These are phyloP conservation scores for Isichthys henryi DNA, from an alignment of 2,113 vertebrate species.

Conservation along the genomic window DNA sequence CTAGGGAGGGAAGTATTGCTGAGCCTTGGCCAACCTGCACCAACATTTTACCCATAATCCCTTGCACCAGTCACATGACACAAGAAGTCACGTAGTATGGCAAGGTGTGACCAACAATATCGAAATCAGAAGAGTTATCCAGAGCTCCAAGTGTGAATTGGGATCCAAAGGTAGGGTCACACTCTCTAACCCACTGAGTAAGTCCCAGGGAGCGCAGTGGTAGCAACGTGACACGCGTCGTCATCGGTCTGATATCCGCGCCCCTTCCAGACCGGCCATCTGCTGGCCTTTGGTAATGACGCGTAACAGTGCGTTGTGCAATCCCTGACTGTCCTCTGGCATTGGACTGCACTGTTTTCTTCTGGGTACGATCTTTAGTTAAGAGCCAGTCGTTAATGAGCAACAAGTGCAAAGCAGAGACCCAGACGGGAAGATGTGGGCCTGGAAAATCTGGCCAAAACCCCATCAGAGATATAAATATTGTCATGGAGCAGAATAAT, in stretches of 20 bases:
- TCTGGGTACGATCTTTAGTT: conserved; percentile 12
- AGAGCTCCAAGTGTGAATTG: neutral
- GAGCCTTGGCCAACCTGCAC: neutral
- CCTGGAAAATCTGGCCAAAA: neutral
- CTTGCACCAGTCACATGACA: neutral
- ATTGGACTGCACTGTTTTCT: conserved; percentile 30
- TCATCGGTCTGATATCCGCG: conserved; percentile 30
- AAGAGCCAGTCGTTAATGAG: neutral
- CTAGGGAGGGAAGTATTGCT: neutral
- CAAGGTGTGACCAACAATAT: neutral
- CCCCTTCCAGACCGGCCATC: conserved; percentile 38
- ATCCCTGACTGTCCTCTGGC: conserved; percentile 22
- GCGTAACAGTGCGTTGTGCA: conserved; percentile 26
- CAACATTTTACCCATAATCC: neutral
- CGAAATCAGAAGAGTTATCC: neutral
- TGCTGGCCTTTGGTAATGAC: conserved; percentile 43
- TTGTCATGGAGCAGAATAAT: neutral
- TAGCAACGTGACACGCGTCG: conserved; percentile 31
- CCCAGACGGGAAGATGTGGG: neutral
- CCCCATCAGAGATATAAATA: neutral
- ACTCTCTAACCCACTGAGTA: conserved; percentile 15
- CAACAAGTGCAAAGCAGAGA: neutral
- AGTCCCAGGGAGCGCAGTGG: conserved; percentile 34
- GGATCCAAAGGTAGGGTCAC: neutral
- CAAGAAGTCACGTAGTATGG: neutral